Base-by-base conservation (phyloP, 2,888 invertebrate genomes). In the Callyntrura sp. region DNA sequence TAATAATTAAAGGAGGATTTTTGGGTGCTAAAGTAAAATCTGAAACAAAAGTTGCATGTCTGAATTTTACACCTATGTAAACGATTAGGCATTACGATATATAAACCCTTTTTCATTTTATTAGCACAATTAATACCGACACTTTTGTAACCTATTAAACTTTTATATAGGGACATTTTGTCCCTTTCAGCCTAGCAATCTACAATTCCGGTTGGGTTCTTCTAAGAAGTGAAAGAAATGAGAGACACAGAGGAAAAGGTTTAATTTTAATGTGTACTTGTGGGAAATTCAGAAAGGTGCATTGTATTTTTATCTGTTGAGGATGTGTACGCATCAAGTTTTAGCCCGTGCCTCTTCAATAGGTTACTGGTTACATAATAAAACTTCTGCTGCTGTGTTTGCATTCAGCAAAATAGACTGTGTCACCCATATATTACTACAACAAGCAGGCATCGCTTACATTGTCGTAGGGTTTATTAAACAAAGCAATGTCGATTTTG, bases 261-360 rank as follows among this genome's bases (percentile, higher is more conserved):
- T 73, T 68, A 48, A 48, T 48, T 45, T 73, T 68, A 48, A 48
- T 48, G 48, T 20, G 20, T 17, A 70, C 2, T 17, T 48, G 48
- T 23, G 73, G 73, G 73, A 73, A 68, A 20, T 48, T 48, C 73
- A 20, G 20, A 12, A 11, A 73, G 23, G 48, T 48, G 73, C 48
- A 48, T 23, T 73, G 73, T 23, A 45, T 73, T 73, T 73, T 73
- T 73, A 73, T 73, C 73, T 6, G 45, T 73, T 20, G 9, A 45
- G 14, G 35, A 8, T 43, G 35, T 70, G 11, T 23, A 45, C n/a
- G 8, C 65, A 35, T 62, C 20, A 14, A 2, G 28, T 35, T 65
- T 65, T 43, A 68, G 68, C 68, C 43, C 68, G 68, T 68, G 68
- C n/a, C 43, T 17, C n/a, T 4, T 35, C 43, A 43, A n/a, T 68